Evolutionary conservation across 1,140 invertebrate species (phyloP).

Genomic region (Bilobella aurantiaca): DNA sequence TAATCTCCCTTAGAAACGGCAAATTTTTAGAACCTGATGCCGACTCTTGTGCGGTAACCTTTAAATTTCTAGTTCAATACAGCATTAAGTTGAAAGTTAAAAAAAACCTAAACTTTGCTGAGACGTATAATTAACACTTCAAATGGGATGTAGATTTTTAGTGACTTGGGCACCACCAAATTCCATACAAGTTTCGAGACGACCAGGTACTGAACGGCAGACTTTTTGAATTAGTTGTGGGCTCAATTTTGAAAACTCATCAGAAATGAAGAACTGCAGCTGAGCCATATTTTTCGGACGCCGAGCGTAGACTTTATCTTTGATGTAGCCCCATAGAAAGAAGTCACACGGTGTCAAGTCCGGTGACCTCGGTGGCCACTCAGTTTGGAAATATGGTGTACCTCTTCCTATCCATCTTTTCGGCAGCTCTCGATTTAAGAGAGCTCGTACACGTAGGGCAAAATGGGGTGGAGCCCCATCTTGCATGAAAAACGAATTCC

Average conservation of each 20-base stretch:
- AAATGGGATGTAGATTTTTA: background rate
- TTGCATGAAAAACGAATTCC: background rate
- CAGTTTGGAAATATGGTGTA: constrained; percentile 10
- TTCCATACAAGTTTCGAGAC: background rate
- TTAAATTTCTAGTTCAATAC: too few relatives aligned
- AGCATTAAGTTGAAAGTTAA: too few relatives aligned
- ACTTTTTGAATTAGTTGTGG: background rate
- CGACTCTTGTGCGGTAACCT: too few relatives aligned
- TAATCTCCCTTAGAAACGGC: too few relatives aligned
- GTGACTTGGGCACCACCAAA: background rate
- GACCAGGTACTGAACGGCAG: too few relatives aligned
- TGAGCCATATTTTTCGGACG: background rate
- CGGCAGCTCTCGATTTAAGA: background rate
- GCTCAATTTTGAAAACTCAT: background rate
- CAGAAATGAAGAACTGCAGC: background rate
- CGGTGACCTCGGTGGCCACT: constrained; percentile 23
- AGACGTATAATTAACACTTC: background rate
- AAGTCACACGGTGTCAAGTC: constrained; percentile 26
- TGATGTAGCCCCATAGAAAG: constrained; percentile 17
- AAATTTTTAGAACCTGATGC: too few relatives aligned
- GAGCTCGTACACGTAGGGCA: background rate
- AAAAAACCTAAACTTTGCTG: too few relatives aligned
- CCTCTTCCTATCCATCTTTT: constrained; percentile 23
- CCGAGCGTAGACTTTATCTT: background rate
- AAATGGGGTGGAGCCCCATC: background rate